A percentile compares a stretch with the other conserved stretches of the same genome.
Evolutionary conservation across 1,140 invertebrate species (phyloP).

Genomic region (Drosophila ohnishii): DNA sequence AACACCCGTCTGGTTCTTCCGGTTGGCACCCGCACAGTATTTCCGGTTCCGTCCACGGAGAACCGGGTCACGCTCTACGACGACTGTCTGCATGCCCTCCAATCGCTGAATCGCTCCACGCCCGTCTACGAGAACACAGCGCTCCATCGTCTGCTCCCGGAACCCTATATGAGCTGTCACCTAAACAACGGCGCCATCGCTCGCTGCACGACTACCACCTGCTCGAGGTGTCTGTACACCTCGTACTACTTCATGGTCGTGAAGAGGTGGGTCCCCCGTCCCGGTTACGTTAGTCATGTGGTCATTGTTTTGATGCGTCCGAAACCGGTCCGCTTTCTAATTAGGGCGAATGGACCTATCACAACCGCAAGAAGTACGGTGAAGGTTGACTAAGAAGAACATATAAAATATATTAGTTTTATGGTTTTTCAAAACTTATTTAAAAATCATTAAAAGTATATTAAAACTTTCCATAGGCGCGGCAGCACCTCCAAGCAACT

Average conservation of each 20-base stretch:
- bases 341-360: conserved; percentile 32
- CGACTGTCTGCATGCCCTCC: conserved; percentile 69
- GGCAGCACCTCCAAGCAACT: conserved; percentile 76
- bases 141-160: conserved; percentile 66
- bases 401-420: background rate
- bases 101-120: conserved; percentile 56
- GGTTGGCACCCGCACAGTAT: conserved; percentile 66
- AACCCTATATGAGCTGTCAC: conserved; percentile 70
- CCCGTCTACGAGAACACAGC: conserved; percentile 65
- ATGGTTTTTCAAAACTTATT: background rate
- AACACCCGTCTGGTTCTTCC: conserved; percentile 58
- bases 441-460: background rate
- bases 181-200: conserved; percentile 76
- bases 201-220: conserved; percentile 68
- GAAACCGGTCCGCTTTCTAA: conserved; percentile 38
- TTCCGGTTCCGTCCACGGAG: conserved; percentile 67
- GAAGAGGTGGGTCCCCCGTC: conserved; percentile 63
- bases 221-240: conserved; percentile 73
- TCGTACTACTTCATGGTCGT: conserved; percentile 82
- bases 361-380: conserved; percentile 47
- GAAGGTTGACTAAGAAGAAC: background rate
- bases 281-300: conserved; percentile 30
- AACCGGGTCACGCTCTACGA: conserved; percentile 76
- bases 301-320: conserved; percentile 28
- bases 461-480: conserved; percentile 40